A percentile compares a stretch with the other conserved stretches of the same genome.
phyloP scores from a whole-genome alignment of 2,888 invertebrate species.

The Drosophila paucipuncta region DNA sequence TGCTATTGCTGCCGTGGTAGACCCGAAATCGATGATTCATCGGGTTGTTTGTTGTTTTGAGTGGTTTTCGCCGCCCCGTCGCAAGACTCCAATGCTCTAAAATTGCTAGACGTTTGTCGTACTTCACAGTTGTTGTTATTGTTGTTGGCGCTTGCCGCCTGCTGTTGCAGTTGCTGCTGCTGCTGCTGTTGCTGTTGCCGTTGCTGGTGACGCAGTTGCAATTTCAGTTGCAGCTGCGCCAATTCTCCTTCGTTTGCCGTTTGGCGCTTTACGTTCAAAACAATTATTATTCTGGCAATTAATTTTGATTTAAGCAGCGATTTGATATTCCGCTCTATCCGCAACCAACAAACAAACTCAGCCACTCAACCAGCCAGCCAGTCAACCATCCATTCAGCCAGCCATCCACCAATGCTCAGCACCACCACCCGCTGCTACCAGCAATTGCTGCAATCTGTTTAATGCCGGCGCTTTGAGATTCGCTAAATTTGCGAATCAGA shows the following conservation, averaged over 20 bases:
- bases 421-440: conserved; percentile 55
- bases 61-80: conserved; percentile 55
- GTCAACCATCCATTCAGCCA: conserved; percentile 9
- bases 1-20: conserved; percentile 48
- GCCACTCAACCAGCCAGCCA: conserved; percentile 21
- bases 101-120: conserved; percentile 76
- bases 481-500: conserved; percentile 57
- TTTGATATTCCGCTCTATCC: conserved; percentile 69
- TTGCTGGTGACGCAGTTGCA: conserved; percentile 68
- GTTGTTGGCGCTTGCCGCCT: conserved; percentile 75
- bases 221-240: conserved; percentile 74
- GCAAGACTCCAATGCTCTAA: conserved; percentile 45
- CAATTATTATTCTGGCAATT: conserved; percentile 84
- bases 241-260: conserved; percentile 70
- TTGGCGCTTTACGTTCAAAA: conserved; percentile 77
- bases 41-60: conserved; percentile 75
- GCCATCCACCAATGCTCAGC: conserved; percentile 32
- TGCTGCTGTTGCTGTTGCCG: conserved; percentile 17
- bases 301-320: conserved; percentile 83
- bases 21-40: conserved; percentile 79
- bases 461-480: conserved; percentile 60
- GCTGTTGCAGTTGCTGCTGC: conserved; percentile 53
- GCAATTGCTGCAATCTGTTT: conserved; percentile 35
- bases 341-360: conserved; percentile 17
- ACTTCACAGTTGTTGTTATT: conserved; percentile 38